Evolutionary conservation across 2,888 invertebrate species (phyloP).

Genomic region (Plagiodera versicolora): DNA sequence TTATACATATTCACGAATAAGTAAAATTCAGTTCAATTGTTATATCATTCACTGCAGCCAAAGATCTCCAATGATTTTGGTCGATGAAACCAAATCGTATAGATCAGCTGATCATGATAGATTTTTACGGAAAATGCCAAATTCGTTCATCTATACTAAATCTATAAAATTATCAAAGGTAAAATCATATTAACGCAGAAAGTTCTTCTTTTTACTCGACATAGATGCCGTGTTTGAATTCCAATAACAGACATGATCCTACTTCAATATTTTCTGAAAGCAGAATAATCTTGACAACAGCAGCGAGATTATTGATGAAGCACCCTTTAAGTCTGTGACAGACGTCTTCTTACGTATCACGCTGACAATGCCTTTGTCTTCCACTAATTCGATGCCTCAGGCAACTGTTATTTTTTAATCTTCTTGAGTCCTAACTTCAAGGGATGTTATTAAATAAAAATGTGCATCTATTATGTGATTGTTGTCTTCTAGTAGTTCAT

Average conservation of each 20-base stretch:
- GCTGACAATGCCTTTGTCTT: constrained; percentile 10
- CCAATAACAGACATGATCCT: not conserved
- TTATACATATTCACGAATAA: too few relatives aligned
- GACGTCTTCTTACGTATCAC: constrained; percentile 41
- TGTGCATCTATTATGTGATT: not conserved
- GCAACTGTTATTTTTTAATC: constrained; percentile 3
- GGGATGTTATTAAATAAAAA: not conserved
- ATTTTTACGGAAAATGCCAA: too few relatives aligned
- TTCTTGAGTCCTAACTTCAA: not conserved
- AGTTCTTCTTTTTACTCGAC: too few relatives aligned
- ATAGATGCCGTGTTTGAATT: not conserved
- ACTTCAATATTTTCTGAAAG: constrained; percentile 1
- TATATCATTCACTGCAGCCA: too few relatives aligned
- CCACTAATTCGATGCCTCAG: not conserved
- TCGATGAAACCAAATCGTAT: too few relatives aligned
- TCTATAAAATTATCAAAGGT: too few relatives aligned
- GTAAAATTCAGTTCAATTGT: too few relatives aligned
- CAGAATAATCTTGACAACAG: constrained; percentile 6
- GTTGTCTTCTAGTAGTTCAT: not conserved
- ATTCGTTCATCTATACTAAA: too few relatives aligned
- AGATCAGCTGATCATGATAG: too few relatives aligned
- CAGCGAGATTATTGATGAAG: constrained; percentile 38
- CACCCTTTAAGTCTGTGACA: constrained; percentile 45
- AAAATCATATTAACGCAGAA: too few relatives aligned
- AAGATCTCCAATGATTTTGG: too few relatives aligned